Conservation (phyloP, 2,797 vertebrate species). For the Chloroceryle inda region DNA sequence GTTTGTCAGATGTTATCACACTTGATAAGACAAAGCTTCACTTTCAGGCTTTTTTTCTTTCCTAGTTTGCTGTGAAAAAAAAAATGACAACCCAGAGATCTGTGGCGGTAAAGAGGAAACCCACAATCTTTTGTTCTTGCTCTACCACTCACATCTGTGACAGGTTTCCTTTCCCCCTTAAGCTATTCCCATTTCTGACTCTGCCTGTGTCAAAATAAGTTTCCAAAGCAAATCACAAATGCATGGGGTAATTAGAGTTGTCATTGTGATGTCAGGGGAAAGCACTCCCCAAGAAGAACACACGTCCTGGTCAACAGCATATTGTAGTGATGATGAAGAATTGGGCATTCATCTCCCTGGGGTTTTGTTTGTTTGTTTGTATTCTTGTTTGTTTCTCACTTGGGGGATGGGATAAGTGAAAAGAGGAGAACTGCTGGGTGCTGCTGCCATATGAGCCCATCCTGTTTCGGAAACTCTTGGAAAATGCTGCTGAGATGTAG, state of each 20-base stretch:
- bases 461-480: neutral
- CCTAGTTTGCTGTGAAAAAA: neutral
- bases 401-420: neutral
- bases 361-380: neutral
- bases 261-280: neutral
- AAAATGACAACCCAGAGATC: neutral
- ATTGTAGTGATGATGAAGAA: neutral
- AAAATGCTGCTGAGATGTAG: neutral
- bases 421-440: neutral
- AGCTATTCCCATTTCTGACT: slow-evolving; percentile 44
- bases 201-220: slow-evolving; percentile 38
- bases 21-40: slow-evolving; percentile 26
- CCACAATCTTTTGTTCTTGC: slow-evolving; percentile 8
- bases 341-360: neutral
- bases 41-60: slow-evolving; percentile 41
- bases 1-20: slow-evolving; percentile 66
- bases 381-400: neutral
- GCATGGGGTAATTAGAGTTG: slow-evolving; percentile 4
- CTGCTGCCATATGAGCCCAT: neutral
- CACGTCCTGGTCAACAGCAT: neutral
- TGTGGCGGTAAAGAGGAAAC: slow-evolving; percentile 14
- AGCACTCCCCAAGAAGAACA: neutral
- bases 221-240: slow-evolving; percentile 54
- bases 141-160: neutral
- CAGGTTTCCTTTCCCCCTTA: slow-evolving; percentile 43